Base-by-base conservation (phyloP, 92 coral and sea anemone genomes). In the Phenganax subtilis region DNA sequence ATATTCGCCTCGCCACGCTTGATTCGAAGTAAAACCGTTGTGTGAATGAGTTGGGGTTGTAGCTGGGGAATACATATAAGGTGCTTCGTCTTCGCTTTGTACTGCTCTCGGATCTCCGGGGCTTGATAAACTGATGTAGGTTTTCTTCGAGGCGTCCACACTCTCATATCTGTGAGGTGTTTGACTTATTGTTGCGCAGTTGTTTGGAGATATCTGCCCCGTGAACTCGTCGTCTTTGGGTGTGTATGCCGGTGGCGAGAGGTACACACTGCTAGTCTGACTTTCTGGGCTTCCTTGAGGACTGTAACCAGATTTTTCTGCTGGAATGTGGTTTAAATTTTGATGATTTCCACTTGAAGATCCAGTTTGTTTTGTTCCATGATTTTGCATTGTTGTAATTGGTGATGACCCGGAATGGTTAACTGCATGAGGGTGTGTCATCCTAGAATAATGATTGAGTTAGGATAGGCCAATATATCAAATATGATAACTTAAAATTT, bases 261-360 rank as follows among this genome's bases (percentile, higher is more conserved):
- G 83, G 61, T 79, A 79, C 6, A 79, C 83, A 61, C 83, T 79
- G 71, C 83, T 65, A 67, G 28, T 30, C 51, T 63, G 83, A 51
- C 65, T 63, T 17, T 79, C 83, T 51, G 59, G 72, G 57, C 60
- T 55, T 16, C 59, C 74, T 25, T 79, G 54, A 51, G 55, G 72
- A 51, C 83, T 54, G 51, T 64, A 29, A 74, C 55, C 77, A 11
- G 74, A 14, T 54, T 51, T 79, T 59, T 64, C 67, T 27, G 57
- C n/a, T 0, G 25, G 68, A 2, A 62, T 53, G 9, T 10, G 58
- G 54, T 53, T 37, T 12, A 5, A 6, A 9, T 27, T 31, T 44
- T 14, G 59, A 59, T 16, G 12, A 47, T 79, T 54, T 64, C 62
- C 7, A 9, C 47, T 66, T 9, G 73, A 25, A 12, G 53, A 28